A percentile compares a stretch with the other conserved stretches of the same genome.
Evolutionary conservation across 2,797 vertebrate genomes (phyloP).

Genomic region (Leptatherina wallacei): DNA sequence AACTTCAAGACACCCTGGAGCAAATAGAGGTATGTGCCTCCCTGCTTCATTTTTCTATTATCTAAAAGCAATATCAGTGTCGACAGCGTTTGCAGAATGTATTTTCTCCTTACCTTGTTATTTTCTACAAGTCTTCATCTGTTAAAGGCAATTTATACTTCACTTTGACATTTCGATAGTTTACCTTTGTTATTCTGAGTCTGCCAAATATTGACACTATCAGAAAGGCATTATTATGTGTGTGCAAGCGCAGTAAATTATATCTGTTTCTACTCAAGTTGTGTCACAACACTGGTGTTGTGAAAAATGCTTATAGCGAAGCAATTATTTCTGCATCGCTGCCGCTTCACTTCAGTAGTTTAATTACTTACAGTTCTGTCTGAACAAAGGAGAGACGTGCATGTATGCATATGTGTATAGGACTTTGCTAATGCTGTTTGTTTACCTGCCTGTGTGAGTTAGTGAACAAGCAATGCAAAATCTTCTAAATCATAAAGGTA

Average conservation of each 20-base stretch:
- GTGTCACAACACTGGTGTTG: slow-evolving; percentile 28
- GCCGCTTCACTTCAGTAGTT: slow-evolving; percentile 53
- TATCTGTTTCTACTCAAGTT: slow-evolving; percentile 60
- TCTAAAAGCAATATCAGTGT: slow-evolving; percentile 24
- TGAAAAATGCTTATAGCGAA: slow-evolving; percentile 67
- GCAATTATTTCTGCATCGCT: slow-evolving; percentile 60
- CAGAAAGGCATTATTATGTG: slow-evolving; percentile 55
- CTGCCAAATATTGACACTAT: slow-evolving; percentile 63
- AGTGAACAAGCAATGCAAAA: slow-evolving; percentile 34
- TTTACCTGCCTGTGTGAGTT: slow-evolving; percentile 49
- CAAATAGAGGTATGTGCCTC: slow-evolving; percentile 93
- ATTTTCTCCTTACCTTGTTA: slow-evolving; percentile 32
- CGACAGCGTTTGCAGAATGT: slow-evolving; percentile 8
- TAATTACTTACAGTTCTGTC: slow-evolving; percentile 62
- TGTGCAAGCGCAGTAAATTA: slow-evolving; percentile 39
- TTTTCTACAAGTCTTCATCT: slow-evolving; percentile 36
- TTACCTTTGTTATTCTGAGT: slow-evolving; percentile 40
- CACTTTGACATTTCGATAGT: slow-evolving; percentile 51
- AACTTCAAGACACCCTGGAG: slow-evolving; percentile 97
- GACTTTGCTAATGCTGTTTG: slow-evolving; percentile 24
- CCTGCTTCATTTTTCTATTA: slow-evolving; percentile 30
- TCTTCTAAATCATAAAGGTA: slow-evolving; percentile 29
- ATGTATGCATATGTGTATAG: not conserved
- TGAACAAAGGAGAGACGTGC: slow-evolving; percentile 37
- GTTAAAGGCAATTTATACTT: slow-evolving; percentile 49